Evolutionary conservation across 2,113 vertebrate species (phyloP), one percentile per base, ranked within the genome.

Genomic region (Dermatemys mawii): DNA sequence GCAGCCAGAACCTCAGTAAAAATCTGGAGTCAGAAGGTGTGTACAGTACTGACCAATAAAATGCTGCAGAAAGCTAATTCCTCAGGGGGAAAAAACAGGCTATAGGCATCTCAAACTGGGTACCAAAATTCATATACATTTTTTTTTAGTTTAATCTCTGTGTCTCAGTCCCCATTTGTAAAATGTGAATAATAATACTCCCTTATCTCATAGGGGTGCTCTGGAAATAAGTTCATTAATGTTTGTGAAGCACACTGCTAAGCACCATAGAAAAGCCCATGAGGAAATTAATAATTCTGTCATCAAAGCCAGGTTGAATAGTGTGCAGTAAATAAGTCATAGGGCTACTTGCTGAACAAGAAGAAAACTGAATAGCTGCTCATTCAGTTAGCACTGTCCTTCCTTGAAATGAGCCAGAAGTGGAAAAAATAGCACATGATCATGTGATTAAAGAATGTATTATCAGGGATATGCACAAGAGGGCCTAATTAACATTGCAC

Each of bases 211-310:
- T 2, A 73, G 63, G 16, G 10, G 21, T 26, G 12, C 26, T 76
- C 6, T 46, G 44, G 86, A 93, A 90, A 57, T 46, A 86, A n/a
- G 90, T 46, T 29, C 87, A 53, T 9, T 32, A 76, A 78, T 91
- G 54, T 94, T 92, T 94, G 82, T 53, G 49, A 49, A 94, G 88
- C 51, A 80, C 35, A 73, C 11, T 73, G n/a, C 22, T 67, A n/a
- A 90, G 49, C 1, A 13, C 91, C 83, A 81, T 80, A 86, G 88
- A 89, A 95, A 93, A 92, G 91, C 81, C 1, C 27, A 41, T 84
- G 84, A 95, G 91, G 81, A 29, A 91, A 73, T 90, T 79, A 90
- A 78, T 48, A 84, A 93, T 96, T 96, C 91, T 91, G 94, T 79
- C 88, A 93, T 93, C 55, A 87, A 82, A 95, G 82, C 0, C 0